These are phyloP conservation scores for Formica selysi DNA, from an alignment of 1,140 invertebrate genomes.

Conservation along the genomic window DNA sequence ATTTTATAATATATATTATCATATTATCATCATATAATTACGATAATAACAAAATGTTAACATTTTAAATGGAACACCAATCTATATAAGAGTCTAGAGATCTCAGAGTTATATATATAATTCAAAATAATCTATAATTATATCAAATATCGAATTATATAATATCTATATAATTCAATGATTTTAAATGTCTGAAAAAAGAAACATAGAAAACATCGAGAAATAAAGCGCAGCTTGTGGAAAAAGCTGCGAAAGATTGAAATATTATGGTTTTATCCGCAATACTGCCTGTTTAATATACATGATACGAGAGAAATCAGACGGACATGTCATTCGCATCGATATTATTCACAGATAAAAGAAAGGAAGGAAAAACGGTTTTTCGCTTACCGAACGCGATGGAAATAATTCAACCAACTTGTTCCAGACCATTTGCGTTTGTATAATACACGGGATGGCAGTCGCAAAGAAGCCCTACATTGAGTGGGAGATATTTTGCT, in stretches of 20 bases:
- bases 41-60: background rate
- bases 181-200: background rate
- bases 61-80: background rate
- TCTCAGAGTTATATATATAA: background rate
- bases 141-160: too few relatives aligned
- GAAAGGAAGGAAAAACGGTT: too few relatives aligned
- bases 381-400: conserved; percentile 9
- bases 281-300: conserved; percentile 80
- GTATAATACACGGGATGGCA: conserved; percentile 55
- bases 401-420: conserved; percentile 63
- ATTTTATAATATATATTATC: too few relatives aligned
- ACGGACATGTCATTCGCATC: conserved; percentile 40
- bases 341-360: conserved; percentile 32
- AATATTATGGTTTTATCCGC: conserved; percentile 4
- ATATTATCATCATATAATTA: background rate
- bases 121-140: background rate
- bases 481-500: conserved; percentile 70
- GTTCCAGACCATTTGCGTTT: conserved; percentile 56
- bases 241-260: background rate
- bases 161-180: background rate
- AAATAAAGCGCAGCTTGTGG: conserved; percentile 7
- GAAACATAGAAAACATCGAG: background rate
- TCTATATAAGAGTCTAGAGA: too few relatives aligned
- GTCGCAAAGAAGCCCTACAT: conserved; percentile 68
- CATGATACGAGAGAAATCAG: conserved; percentile 70